Evolutionary conservation across 2,797 vertebrate species (phyloP).

Genomic region (Macrochelys suwanniensis): DNA sequence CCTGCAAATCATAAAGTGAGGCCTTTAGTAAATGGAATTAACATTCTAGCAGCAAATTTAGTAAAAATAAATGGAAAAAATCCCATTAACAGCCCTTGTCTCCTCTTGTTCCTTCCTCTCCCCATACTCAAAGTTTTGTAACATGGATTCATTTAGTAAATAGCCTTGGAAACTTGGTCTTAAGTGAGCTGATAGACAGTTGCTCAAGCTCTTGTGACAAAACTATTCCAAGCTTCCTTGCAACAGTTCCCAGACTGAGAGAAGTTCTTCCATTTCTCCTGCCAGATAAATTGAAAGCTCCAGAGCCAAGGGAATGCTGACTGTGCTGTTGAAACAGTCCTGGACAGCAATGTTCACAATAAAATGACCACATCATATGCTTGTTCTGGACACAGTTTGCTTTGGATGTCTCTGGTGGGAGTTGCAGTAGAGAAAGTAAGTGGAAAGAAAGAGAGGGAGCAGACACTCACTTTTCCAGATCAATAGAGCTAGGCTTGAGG

Average conservation of each 20-base stretch:
- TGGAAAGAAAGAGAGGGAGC: background rate
- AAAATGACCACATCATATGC: background rate
- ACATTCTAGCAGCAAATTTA: slow-evolving; percentile 25
- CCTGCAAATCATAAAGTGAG: slow-evolving; percentile 39
- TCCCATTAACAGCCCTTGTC: slow-evolving; percentile 29
- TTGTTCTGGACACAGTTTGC: background rate
- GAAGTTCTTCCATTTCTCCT: slow-evolving; percentile 45
- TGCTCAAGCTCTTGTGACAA: slow-evolving; percentile 26
- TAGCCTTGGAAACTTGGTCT: slow-evolving; percentile 12
- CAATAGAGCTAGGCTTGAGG: background rate
- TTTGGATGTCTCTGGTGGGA: background rate
- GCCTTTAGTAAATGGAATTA: slow-evolving; percentile 35
- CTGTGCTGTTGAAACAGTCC: background rate
- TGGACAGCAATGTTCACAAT: background rate
- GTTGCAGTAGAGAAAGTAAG: background rate
- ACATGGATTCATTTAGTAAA: slow-evolving; percentile 8
- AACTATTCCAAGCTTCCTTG: slow-evolving; percentile 37
- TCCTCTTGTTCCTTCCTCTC: slow-evolving; percentile 46
- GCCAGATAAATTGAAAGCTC: slow-evolving; percentile 6
- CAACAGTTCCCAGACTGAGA: slow-evolving; percentile 50
- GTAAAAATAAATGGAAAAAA: slow-evolving; percentile 32
- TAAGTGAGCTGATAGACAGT: slow-evolving; percentile 14
- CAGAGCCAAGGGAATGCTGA: background rate
- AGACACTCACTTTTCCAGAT: background rate
- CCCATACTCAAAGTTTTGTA: slow-evolving; percentile 38